Conservation (phyloP, 2,113 vertebrate genomes). For the Lepus americanus region DNA sequence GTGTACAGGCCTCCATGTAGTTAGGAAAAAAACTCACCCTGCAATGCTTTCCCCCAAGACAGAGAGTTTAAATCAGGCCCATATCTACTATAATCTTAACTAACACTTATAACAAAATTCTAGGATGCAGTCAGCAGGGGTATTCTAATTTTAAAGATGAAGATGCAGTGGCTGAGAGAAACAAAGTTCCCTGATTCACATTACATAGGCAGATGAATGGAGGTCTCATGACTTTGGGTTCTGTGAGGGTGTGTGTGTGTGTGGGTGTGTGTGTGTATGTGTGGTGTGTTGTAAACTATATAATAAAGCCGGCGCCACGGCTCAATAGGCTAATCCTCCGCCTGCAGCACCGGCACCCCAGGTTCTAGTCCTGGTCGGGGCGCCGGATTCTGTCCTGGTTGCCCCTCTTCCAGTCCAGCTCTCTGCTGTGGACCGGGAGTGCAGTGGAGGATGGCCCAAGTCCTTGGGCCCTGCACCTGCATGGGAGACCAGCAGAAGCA, state of each 20-base stretch:
- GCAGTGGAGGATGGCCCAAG: too few relatives aligned
- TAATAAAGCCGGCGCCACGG: neutral
- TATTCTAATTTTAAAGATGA: conserved; percentile 44
- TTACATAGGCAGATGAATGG: conserved; percentile 43
- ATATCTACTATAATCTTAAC: neutral
- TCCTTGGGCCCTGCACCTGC: too few relatives aligned
- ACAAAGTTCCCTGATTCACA: neutral
- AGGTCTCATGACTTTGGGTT: conserved; percentile 10
- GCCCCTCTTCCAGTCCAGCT: too few relatives aligned
- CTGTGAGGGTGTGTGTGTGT: neutral
- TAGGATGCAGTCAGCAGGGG: neutral
- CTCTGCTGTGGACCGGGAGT: too few relatives aligned
- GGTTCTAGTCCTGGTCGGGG: too few relatives aligned
- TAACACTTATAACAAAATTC: conserved; percentile 52
- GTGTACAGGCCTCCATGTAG: neutral
- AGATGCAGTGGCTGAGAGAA: conserved; percentile 55
- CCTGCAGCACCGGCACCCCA: too few relatives aligned
- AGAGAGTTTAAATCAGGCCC: neutral
- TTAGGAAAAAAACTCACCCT: neutral
- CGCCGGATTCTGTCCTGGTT: too few relatives aligned
- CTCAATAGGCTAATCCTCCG: too few relatives aligned
- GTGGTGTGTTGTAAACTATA: neutral
- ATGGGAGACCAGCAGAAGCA: too few relatives aligned
- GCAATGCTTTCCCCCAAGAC: neutral
- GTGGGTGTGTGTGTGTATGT: neutral